Conservation (phyloP, 2,888 invertebrate species). For the Cephus pygmeus region DNA sequence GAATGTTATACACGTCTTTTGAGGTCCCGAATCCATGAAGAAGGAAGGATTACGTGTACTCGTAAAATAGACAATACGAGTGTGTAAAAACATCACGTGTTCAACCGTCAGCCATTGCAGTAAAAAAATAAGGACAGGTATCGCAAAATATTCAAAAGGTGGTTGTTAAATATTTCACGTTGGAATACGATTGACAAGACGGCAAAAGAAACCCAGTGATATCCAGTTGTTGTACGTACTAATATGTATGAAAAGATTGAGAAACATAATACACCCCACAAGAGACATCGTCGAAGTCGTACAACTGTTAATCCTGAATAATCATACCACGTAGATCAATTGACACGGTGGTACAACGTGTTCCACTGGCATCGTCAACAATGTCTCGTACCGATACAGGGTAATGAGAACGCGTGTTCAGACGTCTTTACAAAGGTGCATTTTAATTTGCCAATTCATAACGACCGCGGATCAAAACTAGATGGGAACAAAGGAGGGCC, state of each 20-base stretch:
- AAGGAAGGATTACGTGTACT: background rate
- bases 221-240: background rate
- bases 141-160: background rate
- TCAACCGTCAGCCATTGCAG: background rate
- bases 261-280: background rate
- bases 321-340: background rate
- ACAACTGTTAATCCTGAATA: background rate
- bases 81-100: background rate
- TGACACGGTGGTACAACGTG: background rate
- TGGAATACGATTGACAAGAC: background rate
- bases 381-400: background rate
- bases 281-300: background rate
- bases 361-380: background rate
- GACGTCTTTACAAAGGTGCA: background rate
- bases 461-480: background rate
- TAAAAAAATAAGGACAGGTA: background rate
- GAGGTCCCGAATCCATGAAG: background rate
- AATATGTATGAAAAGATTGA: background rate
- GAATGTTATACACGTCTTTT: background rate
- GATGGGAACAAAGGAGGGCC: background rate
- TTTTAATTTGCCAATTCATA: background rate
- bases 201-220: background rate
- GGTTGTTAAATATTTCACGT: background rate
- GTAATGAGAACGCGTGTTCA: background rate
- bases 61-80: background rate